Conservation (phyloP, 2,888 invertebrate species). For the Torymus aiolomorphi region DNA sequence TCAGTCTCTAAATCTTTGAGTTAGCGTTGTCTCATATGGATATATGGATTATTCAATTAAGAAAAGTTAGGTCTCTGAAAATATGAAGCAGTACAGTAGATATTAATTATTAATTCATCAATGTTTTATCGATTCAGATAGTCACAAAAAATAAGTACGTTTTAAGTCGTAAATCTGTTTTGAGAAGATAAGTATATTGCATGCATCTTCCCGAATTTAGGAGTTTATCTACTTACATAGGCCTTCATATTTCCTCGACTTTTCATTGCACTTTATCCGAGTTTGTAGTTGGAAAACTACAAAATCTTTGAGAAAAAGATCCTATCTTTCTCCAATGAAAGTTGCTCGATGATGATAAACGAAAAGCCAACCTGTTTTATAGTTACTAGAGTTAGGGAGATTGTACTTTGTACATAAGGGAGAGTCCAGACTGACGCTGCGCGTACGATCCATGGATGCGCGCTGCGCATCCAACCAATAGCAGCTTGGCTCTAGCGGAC, state of each 20-base stretch:
- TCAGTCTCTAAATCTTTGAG: constrained; percentile 4
- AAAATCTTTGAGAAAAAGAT: neutral
- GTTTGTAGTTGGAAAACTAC: constrained; percentile 8
- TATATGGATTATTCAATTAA: constrained; percentile 12
- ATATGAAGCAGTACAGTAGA: neutral
- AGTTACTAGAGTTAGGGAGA: neutral
- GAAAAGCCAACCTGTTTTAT: constrained; percentile 44
- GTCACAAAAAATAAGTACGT: too few relatives aligned
- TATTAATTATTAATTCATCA: neutral
- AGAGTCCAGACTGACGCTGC: too few relatives aligned
- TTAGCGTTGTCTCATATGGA: neutral
- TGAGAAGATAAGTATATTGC: too few relatives aligned
- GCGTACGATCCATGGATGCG: too few relatives aligned
- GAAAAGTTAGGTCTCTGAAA: constrained; percentile 25
- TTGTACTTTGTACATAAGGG: too few relatives aligned
- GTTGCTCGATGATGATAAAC: constrained; percentile 17
- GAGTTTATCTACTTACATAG: constrained; percentile 27
- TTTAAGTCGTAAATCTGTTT: too few relatives aligned
- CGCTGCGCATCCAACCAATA: too few relatives aligned
- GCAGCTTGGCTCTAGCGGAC: too few relatives aligned
- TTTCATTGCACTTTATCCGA: constrained; percentile 9
- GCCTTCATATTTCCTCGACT: constrained; percentile 16
- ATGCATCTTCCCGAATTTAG: too few relatives aligned
- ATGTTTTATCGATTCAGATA: neutral
- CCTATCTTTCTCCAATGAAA: constrained; percentile 20